Conservation (phyloP, 2,797 vertebrate genomes). For the Dendrocincla tyrannina region DNA sequence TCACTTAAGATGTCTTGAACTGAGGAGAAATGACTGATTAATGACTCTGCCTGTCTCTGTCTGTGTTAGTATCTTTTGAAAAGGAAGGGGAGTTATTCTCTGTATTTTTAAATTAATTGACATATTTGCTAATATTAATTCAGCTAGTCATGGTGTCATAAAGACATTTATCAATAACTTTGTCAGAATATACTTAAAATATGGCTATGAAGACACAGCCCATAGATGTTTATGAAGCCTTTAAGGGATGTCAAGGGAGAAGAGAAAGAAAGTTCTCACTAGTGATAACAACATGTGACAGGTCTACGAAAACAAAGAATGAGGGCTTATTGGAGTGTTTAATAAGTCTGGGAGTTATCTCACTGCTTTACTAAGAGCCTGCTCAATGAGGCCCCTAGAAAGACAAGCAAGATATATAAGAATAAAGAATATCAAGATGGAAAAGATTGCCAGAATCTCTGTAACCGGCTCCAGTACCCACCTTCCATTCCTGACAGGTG, state of each 20-base stretch:
- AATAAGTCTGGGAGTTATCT: not conserved
- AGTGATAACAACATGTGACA: not conserved
- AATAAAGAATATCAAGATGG: not conserved
- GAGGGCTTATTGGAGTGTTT: not conserved
- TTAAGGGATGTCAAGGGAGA: not conserved
- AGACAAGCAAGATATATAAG: not conserved
- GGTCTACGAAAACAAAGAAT: not conserved
- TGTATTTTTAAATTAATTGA: not conserved
- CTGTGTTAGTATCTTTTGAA: not conserved
- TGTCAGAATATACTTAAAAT: not conserved
- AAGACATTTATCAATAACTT: constrained; percentile 31
- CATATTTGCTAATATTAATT: not conserved
- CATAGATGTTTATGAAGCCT: not conserved
- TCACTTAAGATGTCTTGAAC: not conserved
- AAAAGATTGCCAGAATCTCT: not conserved
- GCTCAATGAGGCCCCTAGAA: not conserved
- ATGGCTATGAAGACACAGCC: not conserved
- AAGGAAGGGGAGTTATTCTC: not conserved
- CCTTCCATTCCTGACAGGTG: not conserved
- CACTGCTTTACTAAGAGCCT: not conserved
- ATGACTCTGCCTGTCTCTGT: not conserved
- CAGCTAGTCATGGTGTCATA: not conserved
- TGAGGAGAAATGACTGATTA: constrained; percentile 21
- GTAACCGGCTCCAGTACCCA: not conserved
- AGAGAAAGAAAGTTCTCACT: not conserved